Evolutionary conservation across 2,113 vertebrate genomes (phyloP), one percentile per base, ranked within the genome.

Genomic region (Plestiodon gilberti): DNA sequence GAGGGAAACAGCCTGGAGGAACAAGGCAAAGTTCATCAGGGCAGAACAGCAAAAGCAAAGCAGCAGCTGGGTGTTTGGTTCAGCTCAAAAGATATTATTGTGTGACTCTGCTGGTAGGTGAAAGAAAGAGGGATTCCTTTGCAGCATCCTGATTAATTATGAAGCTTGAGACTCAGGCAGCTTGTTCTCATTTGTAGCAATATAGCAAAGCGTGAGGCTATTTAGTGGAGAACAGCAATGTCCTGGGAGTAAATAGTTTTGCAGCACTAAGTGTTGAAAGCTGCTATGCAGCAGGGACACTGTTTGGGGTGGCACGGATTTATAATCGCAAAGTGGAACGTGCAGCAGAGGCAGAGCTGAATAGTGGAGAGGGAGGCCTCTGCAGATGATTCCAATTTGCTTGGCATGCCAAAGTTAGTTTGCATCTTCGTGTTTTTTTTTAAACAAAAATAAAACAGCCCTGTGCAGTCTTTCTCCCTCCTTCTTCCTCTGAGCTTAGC

Each of bases 381-480:
- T 78, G 77, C 2, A 30, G 79, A 81, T 82, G 22, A 89, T 88
- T 89, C 80, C 89, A 93, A 94, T 92, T 90, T 90, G 83, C 87
- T 83, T 75, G 0, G 40, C n/a, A 30, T 91, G 92, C 89, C 93
- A 92, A 80, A 77, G 65, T 59, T 4, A 1, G 75, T 81, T 61
- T 14, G 91, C 74, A 90, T 89, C 88, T 92, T 93, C 92, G 90
- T 92, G 90, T 89, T 25, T 30, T 20, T 73, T 69, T 55, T 83
- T 64, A 1, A 79, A 48, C 43, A 93, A 93, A 93, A 93, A 93
- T 88, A 86, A 33, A 15, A 30, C 11, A 69, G 14, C 14, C 92
- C 83, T 87, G 79, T 70, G 81, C 75, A 92, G 84, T 25, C 65
- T 81, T 38, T 89, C 93, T 86, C 59, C 35, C 23, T 14, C 38